Base-by-base conservation (phyloP, 2,888 invertebrate species). In the Papilio protenor region DNA sequence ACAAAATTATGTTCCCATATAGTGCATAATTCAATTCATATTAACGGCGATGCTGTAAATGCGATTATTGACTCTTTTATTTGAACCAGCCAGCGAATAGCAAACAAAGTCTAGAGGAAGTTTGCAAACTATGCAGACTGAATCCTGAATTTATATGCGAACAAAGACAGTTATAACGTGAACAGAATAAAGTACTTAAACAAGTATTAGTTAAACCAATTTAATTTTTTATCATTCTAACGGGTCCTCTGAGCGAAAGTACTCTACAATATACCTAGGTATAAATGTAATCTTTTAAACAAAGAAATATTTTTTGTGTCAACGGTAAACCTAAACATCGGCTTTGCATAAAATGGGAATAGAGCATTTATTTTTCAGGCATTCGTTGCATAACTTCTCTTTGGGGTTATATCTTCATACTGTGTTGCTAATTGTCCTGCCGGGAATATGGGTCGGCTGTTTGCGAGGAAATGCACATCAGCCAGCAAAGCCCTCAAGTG, bases 401-500 rank as follows among this genome's bases (percentile, higher is more conserved):
- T 52, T 72, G n/a, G 52, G 55, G 72, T 55, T 55, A 52, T 55
- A 52, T 52, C 72, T 72, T 72, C 52, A n/a, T 52, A 33, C n/a
- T 55, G 23, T 55, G 72, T 72, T 72, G 72, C 72, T 72, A 72
- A 72, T 72, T 72, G 72, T 72, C 72, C 52, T 72, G 52, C 72
- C 33, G 33, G n/a, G 72, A 72, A 72, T 81, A 79, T 72, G 76
- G 81, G 82, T 82, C 81, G 83, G 81, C 85, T 55, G 72, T 84
- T 85, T 85, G 85, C 85, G 85, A 85, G 85, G 84, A 86, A 85
- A 87, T 88, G 87, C 90, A 89, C 88, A 83, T 88, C 88, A 89
- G 85, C 87, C 86, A 86, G 88, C 89, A 89, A 86, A 88, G 86
- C 88, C 84, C 85, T 85, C 84, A 86, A 88, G 89, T 87, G 87